These are phyloP conservation scores for Ophion slaviceki DNA, from an alignment of 2,888 invertebrate species.

Conservation along the genomic window DNA sequence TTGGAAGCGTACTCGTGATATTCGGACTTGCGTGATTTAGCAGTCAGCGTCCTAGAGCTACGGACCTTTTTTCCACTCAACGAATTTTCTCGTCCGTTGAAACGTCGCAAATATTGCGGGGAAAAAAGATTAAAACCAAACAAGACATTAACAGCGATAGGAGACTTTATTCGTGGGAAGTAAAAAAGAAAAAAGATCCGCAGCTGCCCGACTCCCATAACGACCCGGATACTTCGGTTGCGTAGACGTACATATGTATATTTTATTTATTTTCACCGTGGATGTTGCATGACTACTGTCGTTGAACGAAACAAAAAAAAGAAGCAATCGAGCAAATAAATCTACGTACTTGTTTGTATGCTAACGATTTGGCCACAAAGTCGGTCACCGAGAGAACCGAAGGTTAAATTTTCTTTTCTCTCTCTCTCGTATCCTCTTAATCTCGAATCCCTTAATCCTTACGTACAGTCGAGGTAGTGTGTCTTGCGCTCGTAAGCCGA, in stretches of 20 bases:
- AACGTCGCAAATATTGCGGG: not conserved
- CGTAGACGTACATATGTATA: constrained; percentile 11
- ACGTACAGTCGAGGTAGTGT: not conserved
- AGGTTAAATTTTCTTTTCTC: constrained; percentile 31
- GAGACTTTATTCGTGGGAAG: not conserved
- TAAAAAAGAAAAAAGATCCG: constrained; percentile 26
- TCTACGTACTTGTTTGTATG: constrained; percentile 82
- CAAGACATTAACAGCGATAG: not conserved
- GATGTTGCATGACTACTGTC: constrained; percentile 79
- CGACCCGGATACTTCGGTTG: constrained; percentile 40
- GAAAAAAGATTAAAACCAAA: not conserved
- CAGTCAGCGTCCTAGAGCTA: not conserved
- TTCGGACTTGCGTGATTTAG: not conserved
- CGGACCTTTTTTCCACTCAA: not conserved
- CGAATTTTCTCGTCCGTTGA: not conserved
- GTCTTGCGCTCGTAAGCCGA: not conserved
- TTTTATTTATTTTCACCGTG: constrained; percentile 69
- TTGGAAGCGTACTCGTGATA: not conserved
- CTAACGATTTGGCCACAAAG: constrained; percentile 30
- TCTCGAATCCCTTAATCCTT: not conserved
- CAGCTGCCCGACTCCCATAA: constrained; percentile 31
- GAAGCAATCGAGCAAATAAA: constrained; percentile 50
- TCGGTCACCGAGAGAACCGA: not conserved
- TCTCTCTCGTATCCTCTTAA: not conserved
- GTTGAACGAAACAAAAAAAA: constrained; percentile 37